Percentiles rank a stretch among this genome's conserved stretches.
Conservation (phyloP, 2,797 vertebrate genomes). For the Lepilemur ruficaudatus region DNA sequence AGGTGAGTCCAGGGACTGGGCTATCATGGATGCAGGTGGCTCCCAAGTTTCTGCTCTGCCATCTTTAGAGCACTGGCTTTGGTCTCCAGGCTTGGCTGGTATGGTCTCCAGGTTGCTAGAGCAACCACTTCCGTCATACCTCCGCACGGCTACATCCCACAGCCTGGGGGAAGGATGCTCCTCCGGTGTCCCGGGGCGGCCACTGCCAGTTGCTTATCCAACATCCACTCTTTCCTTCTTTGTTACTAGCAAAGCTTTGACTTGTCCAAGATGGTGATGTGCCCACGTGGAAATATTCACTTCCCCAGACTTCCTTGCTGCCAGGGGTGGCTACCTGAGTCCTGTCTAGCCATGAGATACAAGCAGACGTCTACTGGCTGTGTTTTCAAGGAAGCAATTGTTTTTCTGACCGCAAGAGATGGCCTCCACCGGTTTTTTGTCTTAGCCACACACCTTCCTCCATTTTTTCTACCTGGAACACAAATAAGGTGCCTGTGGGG, state of each 20-base stretch:
- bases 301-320: background rate
- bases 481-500: background rate
- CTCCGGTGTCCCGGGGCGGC: background rate
- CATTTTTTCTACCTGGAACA: background rate
- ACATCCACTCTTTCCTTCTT: background rate
- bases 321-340: fast-evolving
- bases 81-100: background rate
- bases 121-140: background rate
- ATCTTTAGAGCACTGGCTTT: background rate
- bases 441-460: too few species aligned
- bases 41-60: background rate
- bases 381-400: background rate
- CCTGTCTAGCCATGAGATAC: fast-evolving
- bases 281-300: fast-evolving
- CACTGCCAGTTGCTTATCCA: fast-evolving
- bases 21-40: fast-evolving
- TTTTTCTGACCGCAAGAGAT: background rate
- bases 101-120: background rate
- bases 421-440: fast-evolving
- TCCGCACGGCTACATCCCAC: fast-evolving
- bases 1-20: too few species aligned
- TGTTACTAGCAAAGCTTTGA: background rate
- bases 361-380: background rate
- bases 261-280: background rate
- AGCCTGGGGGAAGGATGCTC: fast-evolving